phyloP scores from a whole-genome alignment of 35 echinoderm and acorn worm species.

The Heliocidaris erythrogramma region DNA sequence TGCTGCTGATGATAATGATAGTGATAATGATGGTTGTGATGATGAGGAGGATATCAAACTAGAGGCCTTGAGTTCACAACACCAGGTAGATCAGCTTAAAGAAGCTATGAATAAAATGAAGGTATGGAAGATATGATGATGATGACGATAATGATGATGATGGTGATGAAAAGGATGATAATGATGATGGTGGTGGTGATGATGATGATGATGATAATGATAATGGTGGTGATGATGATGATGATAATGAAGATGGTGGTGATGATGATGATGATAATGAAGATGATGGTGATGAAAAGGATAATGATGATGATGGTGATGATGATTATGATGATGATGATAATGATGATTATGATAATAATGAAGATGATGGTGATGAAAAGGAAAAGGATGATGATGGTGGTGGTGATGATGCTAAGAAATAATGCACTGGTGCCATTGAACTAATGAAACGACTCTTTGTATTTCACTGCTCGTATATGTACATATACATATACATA shows the following conservation, averaged over 20 bases:
- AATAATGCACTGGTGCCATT: not conserved
- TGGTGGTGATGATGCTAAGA: not conserved
- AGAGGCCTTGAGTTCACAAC: conserved; percentile 65
- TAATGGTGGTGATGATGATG: not conserved
- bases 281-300: not conserved
- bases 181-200: not conserved
- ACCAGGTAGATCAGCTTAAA: conserved; percentile 93
- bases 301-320: not conserved
- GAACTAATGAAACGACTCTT: not conserved
- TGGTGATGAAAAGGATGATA: not conserved
- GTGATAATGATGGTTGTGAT: not conserved
- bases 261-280: not conserved
- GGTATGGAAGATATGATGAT: conserved; percentile 55
- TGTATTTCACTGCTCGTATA: not conserved
- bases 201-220: not conserved
- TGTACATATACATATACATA: not conserved
- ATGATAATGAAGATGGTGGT: not conserved
- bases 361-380: not conserved
- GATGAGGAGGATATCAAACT: not conserved
- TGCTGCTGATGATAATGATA: not conserved
- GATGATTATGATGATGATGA: not conserved
- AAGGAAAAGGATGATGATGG: not conserved
- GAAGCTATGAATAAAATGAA: conserved; percentile 97
- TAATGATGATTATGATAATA: not conserved
- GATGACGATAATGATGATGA: conserved; percentile 21